Evolutionary conservation across 2,888 invertebrate genomes (phyloP), one percentile per base, ranked within the genome.

Genomic region (Elysia crispata): DNA sequence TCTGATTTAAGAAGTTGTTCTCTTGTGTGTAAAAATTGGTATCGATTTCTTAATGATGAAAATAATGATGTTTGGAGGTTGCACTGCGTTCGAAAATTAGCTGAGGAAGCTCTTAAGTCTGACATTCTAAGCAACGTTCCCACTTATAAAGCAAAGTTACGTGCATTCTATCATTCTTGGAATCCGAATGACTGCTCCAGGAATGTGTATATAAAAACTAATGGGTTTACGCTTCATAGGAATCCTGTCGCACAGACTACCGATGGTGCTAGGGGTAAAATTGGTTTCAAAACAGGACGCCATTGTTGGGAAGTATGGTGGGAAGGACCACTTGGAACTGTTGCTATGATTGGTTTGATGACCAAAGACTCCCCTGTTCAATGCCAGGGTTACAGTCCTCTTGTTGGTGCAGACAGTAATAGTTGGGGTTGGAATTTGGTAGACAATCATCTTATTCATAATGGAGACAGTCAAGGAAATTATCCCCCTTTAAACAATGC

Each of bases 401-500:
- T 99, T 81, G 93, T 99, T 83, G 99, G 99, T 49, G 96, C 97
- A 6, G 98, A 99, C 93, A 97, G 97, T 91, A 96, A 98, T 92
- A 98, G 98, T 90, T 99, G 99, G 99, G 99, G 99, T 20, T 99
- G 99, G 99, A 99, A 99, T 94, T 94, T 99, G 87, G 98, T 99
- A 75, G 98, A 99, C 93, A 99, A 98, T 94, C 95, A 97, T 93
- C 94, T 99, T 86, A 93, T 98, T 87, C 98, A 99, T 92, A 98
- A 98, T 94, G 98, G 98, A 77, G 96, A 97, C 93, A 96, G 96
- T 85, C 96, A 97, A 93, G 98, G 97, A 84, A 97, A 96, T 91
- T 98, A 97, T 93, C 98, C 98, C 64, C 93, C 96, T 83, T 94
- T 98, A 83, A 98, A 97, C 93, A 99, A 99, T 94, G 97, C 97